Evolutionary conservation across 2,888 invertebrate genomes (phyloP).

Genomic region (Trileptium ribeirensis): DNA sequence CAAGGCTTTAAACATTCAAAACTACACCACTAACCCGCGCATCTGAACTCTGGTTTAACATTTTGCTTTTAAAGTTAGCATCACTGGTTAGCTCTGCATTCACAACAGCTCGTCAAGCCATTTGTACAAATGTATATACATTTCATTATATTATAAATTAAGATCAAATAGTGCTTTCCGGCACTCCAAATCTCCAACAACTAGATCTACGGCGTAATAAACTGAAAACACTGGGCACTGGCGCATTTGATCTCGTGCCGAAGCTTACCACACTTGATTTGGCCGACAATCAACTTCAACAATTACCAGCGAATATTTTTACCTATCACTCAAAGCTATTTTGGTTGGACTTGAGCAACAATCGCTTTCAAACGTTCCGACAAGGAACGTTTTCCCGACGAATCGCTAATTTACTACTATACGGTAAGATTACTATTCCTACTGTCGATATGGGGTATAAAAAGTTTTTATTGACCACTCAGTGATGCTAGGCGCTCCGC

Average conservation of each 20-base stretch:
- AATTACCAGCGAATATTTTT: constrained; percentile 35
- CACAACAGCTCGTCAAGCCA: too few relatives aligned
- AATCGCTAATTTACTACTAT: constrained; percentile 42
- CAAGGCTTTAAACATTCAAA: too few relatives aligned
- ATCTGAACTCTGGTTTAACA: too few relatives aligned
- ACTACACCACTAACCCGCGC: too few relatives aligned
- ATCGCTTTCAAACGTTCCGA: constrained; percentile 39
- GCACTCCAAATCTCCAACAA: constrained; percentile 65
- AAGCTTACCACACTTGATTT: constrained; percentile 69
- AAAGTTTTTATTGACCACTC: too few relatives aligned
- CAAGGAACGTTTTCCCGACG: constrained; percentile 40
- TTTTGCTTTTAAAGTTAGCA: too few relatives aligned
- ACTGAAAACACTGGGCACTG: constrained; percentile 68
- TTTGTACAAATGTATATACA: too few relatives aligned
- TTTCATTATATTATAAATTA: too few relatives aligned
- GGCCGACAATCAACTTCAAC: constrained; percentile 62
- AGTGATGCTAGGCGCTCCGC: too few relatives aligned
- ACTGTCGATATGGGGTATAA: too few relatives aligned
- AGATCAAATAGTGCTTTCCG: constrained; percentile 52
- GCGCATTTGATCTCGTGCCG: constrained; percentile 67
- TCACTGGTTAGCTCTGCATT: too few relatives aligned
- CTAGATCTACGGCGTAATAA: constrained; percentile 75
- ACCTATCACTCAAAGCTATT: constrained; percentile 38
- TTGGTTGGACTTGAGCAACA: constrained; percentile 46
- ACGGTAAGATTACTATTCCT: too few relatives aligned